phyloP scores from a whole-genome alignment of 2,113 vertebrate species.

The Paradisaea rubra region DNA sequence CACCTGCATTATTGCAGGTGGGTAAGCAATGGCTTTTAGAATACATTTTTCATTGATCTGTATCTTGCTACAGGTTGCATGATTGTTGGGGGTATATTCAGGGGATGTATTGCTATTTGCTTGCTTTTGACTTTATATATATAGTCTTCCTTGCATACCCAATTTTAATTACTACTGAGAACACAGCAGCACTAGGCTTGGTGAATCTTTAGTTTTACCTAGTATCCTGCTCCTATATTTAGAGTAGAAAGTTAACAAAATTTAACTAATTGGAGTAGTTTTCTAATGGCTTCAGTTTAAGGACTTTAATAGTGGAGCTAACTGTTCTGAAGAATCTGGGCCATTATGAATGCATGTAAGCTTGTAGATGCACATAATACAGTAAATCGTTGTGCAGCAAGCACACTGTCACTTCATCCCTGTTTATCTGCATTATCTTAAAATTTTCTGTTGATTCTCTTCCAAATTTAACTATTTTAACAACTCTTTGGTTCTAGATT shows the following conservation, averaged over 20 bases:
- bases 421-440: fast-evolving
- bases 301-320: not conserved
- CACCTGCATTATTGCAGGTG: not conserved
- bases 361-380: not conserved
- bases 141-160: not conserved
- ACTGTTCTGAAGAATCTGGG: not conserved
- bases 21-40: not conserved
- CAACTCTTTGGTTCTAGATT: not conserved
- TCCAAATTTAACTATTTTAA: not conserved
- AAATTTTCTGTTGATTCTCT: not conserved
- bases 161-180: not conserved
- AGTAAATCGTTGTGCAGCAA: not conserved
- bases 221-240: not conserved
- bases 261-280: not conserved
- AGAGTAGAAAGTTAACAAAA: not conserved
- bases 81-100: not conserved
- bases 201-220: not conserved
- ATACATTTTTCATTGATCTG: not conserved
- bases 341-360: not conserved
- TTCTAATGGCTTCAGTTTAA: not conserved
- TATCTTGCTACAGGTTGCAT: not conserved
- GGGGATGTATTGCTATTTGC: not conserved
- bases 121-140: not conserved
- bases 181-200: not conserved
- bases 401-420: not conserved